Evolutionary conservation across 2,113 vertebrate genomes (phyloP).

Genomic region (Caretta caretta): DNA sequence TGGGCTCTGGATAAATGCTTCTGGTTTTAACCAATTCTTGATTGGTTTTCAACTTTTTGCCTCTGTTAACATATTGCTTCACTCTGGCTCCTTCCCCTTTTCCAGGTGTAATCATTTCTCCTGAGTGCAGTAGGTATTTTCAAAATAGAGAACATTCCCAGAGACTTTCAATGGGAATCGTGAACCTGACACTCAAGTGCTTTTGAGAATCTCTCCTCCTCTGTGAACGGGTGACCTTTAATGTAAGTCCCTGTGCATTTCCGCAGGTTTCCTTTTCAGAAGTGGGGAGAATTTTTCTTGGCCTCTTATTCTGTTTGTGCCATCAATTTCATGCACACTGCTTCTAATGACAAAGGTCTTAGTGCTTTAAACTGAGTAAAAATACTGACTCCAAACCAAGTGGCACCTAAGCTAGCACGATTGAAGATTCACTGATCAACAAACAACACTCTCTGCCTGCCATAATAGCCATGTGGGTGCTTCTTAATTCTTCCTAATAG

Average conservation of each 20-base stretch:
- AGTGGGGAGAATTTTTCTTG: not conserved
- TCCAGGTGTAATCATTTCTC: not conserved
- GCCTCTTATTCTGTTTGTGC: constrained; percentile 15
- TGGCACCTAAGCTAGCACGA: constrained; percentile 37
- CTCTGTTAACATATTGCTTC: not conserved
- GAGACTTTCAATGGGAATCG: not conserved
- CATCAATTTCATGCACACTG: not conserved
- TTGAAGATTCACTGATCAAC: constrained; percentile 42
- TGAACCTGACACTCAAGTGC: not conserved
- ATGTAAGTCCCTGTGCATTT: rapidly evolving
- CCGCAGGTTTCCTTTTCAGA: not conserved
- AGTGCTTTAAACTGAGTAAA: constrained; percentile 47
- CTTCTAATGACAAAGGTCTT: not conserved
- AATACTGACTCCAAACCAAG: constrained; percentile 23
- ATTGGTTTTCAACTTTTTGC: not conserved
- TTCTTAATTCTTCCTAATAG: constrained; percentile 39
- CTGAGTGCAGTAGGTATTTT: too few species aligned
- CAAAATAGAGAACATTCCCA: too few species aligned
- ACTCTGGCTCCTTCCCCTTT: not conserved
- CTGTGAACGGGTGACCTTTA: not conserved
- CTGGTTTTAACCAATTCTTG: not conserved
- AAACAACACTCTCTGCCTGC: constrained; percentile 15
- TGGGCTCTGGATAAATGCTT: rapidly evolving
- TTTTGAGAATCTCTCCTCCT: not conserved
- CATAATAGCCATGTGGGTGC: constrained; percentile 41